phyloP scores from a whole-genome alignment of 2,113 vertebrate genomes.

The Pelusios castaneus region DNA sequence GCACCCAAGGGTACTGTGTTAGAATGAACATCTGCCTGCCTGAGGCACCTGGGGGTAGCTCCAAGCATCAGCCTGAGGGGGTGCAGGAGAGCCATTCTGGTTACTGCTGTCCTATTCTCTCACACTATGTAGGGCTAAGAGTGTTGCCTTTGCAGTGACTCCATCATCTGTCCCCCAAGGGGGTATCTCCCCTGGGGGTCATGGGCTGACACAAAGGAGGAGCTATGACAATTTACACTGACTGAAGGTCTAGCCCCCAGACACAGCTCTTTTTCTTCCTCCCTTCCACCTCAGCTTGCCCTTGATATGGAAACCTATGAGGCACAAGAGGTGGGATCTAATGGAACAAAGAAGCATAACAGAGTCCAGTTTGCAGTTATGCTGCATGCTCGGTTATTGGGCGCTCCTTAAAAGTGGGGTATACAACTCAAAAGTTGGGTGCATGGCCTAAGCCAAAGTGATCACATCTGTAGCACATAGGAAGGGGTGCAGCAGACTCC shows the following conservation, averaged over 20 bases:
- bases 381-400: not conserved
- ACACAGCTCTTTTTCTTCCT: not conserved
- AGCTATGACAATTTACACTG: not conserved
- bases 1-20: not conserved
- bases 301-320: not conserved
- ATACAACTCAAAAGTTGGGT: fast-evolving
- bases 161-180: not conserved
- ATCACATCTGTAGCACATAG: not conserved
- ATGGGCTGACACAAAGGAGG: not conserved
- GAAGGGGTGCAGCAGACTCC: fast-evolving
- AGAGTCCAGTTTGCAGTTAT: not conserved
- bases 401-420: fast-evolving
- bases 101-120: not conserved
- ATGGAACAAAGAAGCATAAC: not conserved
- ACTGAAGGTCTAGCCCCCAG: not conserved
- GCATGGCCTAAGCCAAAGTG: fast-evolving
- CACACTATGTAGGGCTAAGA: not conserved
- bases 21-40: not conserved
- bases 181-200: not conserved
- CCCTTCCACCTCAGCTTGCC: not conserved
- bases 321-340: not conserved
- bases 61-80: not conserved
- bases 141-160: not conserved
- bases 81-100: not conserved
- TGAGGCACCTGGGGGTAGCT: not conserved